A percentile compares a stretch with the other conserved stretches of the same genome.
phyloP scores from a whole-genome alignment of 2,797 vertebrate species.

The Phoeniculus purpureus region DNA sequence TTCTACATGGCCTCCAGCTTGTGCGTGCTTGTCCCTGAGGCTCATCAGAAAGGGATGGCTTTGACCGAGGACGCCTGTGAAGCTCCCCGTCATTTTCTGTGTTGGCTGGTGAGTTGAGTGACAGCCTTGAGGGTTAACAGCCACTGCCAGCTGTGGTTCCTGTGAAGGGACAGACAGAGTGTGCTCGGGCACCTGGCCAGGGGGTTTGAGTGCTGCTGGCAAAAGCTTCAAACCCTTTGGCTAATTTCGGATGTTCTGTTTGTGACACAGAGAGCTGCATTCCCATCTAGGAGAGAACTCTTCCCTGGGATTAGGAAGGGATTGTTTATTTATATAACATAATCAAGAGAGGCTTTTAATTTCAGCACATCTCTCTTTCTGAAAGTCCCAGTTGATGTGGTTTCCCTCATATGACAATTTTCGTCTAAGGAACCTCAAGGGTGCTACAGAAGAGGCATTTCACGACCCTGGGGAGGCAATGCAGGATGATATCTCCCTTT shows the following conservation, averaged over 20 bases:
- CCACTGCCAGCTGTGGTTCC: background rate
- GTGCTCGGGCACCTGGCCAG: background rate
- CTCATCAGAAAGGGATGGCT: fast-evolving
- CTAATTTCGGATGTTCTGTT: slow-evolving; percentile 31
- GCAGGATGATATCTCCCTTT: background rate
- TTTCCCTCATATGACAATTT: background rate
- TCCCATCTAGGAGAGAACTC: slow-evolving; percentile 9
- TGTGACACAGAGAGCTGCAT: background rate
- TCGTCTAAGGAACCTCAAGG: background rate
- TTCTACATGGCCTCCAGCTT: background rate
- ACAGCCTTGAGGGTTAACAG: slow-evolving; percentile 1
- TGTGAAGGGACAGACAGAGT: background rate
- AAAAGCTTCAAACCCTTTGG: slow-evolving; percentile 38
- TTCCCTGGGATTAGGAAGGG: background rate
- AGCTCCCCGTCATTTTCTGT: background rate
- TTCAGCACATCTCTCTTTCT: background rate
- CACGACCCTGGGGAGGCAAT: background rate
- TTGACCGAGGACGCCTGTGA: background rate
- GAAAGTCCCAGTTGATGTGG: background rate
- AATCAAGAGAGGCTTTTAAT: background rate
- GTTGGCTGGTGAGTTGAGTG: fast-evolving
- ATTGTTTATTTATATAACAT: background rate
- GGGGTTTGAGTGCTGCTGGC: slow-evolving; percentile 33
- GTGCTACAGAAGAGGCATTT: background rate
- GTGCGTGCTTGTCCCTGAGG: background rate